Conservation (phyloP, 2,113 vertebrate genomes). For the Antechinus flavipes region DNA sequence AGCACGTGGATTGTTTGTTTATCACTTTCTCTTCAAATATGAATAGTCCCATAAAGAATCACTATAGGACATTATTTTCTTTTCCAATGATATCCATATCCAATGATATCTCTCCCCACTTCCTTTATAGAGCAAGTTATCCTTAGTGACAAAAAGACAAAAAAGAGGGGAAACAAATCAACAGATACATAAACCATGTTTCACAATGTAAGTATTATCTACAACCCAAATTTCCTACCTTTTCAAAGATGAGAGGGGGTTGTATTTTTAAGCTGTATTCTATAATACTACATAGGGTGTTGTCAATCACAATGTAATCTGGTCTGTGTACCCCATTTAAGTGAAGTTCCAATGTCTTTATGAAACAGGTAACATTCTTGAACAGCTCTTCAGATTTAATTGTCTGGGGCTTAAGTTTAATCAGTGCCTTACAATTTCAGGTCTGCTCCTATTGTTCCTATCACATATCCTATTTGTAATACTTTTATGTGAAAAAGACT, state of each 20-base stretch:
- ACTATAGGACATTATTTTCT: not conserved
- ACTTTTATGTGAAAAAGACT: not conserved
- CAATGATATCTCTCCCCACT: not conserved
- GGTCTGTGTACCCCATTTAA: not conserved
- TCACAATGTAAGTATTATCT: not conserved
- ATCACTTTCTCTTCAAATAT: not conserved
- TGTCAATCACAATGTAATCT: not conserved
- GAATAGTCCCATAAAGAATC: not conserved
- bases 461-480: not conserved
- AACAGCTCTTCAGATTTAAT: not conserved
- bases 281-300: not conserved
- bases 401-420: not conserved
- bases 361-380: not conserved
- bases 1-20: no score
- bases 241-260: not conserved
- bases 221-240: not conserved
- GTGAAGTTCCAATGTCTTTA: not conserved
- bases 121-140: not conserved
- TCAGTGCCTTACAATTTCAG: not conserved
- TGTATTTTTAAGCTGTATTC: not conserved
- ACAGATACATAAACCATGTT: not conserved
- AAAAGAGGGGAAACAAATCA: not conserved
- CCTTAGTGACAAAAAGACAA: not conserved
- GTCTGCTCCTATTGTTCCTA: not conserved
- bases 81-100: not conserved